A percentile compares a stretch with the other conserved stretches of the same genome.
phyloP scores from a whole-genome alignment of 2,888 invertebrate genomes.

The Orchesella flavescens region DNA sequence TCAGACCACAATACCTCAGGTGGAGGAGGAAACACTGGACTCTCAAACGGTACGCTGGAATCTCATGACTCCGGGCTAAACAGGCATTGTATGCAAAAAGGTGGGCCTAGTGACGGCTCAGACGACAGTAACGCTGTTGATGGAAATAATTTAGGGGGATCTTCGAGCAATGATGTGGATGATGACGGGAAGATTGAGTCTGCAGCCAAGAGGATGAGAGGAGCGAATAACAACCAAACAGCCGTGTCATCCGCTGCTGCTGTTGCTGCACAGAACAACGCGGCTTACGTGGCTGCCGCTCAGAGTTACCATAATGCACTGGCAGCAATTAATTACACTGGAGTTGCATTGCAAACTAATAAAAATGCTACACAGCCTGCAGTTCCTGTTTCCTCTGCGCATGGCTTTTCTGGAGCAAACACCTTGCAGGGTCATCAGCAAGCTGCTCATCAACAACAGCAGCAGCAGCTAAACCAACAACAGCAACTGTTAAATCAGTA shows the following conservation, averaged over 20 bases:
- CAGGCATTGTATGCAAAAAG: slow-evolving; percentile 35
- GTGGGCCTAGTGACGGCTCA: slow-evolving; percentile 49
- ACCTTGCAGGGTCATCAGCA: slow-evolving; percentile 62
- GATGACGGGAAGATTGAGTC: slow-evolving; percentile 70
- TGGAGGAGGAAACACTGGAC: slow-evolving; percentile 42
- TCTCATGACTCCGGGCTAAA: slow-evolving; percentile 66
- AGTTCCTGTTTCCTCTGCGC: slow-evolving; percentile 28
- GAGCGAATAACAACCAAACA: slow-evolving; percentile 13
- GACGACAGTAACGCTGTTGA: slow-evolving; percentile 66
- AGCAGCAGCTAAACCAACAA: slow-evolving; percentile 62
- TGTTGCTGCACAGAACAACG: slow-evolving; percentile 70
- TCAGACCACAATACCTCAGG: slow-evolving; percentile 52
- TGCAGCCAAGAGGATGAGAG: slow-evolving; percentile 70
- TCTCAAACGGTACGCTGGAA: slow-evolving; percentile 70
- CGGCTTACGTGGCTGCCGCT: slow-evolving; percentile 72
- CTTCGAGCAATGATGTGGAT: slow-evolving; percentile 61
- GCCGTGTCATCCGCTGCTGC: slow-evolving; percentile 50
- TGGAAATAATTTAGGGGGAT: slow-evolving; percentile 67
- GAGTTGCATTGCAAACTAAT: slow-evolving; percentile 79
- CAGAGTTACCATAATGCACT: slow-evolving; percentile 75
- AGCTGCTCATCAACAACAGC: slow-evolving; percentile 64
- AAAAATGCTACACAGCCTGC: slow-evolving; percentile 64
- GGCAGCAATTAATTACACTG: slow-evolving; percentile 81
- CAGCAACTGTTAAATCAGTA: slow-evolving; percentile 69
- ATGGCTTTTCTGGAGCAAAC: slow-evolving; percentile 23